A percentile compares a stretch with the other conserved stretches of the same genome.
Evolutionary conservation across 2,888 invertebrate species (phyloP).

Genomic region (Spialia ferax): DNA sequence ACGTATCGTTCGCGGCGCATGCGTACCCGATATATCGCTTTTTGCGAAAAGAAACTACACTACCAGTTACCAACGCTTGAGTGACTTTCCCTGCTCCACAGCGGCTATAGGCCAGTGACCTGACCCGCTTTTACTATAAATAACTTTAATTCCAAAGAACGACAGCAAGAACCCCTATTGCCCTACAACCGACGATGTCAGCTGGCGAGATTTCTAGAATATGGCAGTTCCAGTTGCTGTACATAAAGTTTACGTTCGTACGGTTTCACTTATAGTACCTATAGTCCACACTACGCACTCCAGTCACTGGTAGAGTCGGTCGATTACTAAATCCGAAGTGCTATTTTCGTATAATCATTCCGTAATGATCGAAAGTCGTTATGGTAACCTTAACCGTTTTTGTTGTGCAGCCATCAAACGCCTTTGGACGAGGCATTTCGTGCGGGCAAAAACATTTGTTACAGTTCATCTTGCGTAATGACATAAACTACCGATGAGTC

Average conservation of each 20-base stretch:
- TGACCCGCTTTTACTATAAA: slow-evolving; percentile 78
- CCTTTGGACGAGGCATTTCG: background rate
- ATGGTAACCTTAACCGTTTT: background rate
- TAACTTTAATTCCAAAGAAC: slow-evolving; percentile 49
- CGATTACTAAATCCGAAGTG: background rate
- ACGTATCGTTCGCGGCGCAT: slow-evolving; percentile 74
- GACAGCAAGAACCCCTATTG: slow-evolving; percentile 25
- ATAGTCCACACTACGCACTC: background rate
- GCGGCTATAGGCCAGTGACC: slow-evolving; percentile 59
- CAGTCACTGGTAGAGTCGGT: background rate
- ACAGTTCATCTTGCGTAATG: background rate
- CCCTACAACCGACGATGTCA: slow-evolving; percentile 20
- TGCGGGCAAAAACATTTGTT: background rate
- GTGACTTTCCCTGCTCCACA: slow-evolving; percentile 74
- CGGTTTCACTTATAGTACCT: background rate
- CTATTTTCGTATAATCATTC: slow-evolving; percentile 5
- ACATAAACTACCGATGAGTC: background rate
- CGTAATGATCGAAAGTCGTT: slow-evolving; percentile 6
- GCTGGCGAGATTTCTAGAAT: slow-evolving; percentile 25
- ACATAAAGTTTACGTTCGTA: background rate
- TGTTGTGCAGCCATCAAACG: background rate
- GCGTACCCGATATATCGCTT: slow-evolving; percentile 66
- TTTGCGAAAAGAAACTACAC: slow-evolving; percentile 76
- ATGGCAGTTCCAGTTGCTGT: background rate
- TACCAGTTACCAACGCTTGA: slow-evolving; percentile 62